A percentile compares a stretch with the other conserved stretches of the same genome.
Conservation (phyloP, 2,113 vertebrate genomes). For the Alethe castanea region DNA sequence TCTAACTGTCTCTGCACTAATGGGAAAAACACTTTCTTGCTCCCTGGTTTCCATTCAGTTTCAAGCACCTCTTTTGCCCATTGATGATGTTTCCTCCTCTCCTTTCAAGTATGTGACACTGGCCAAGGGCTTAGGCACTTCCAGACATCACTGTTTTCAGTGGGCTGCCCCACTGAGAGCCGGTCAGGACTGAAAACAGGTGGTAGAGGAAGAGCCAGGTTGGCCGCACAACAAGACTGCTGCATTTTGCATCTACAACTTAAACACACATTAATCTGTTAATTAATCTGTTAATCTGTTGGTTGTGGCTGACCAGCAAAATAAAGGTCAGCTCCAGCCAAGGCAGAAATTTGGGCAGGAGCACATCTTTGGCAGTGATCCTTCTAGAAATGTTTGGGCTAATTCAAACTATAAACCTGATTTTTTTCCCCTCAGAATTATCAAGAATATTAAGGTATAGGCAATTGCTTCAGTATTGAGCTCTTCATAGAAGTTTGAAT, state of each 20-base stretch:
- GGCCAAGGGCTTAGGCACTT: background rate
- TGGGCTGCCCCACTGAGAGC: background rate
- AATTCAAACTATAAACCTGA: background rate
- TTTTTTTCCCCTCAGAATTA: background rate
- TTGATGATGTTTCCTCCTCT: background rate
- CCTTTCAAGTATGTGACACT: background rate
- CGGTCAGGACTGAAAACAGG: background rate
- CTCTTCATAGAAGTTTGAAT: background rate
- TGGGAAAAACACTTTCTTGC: background rate
- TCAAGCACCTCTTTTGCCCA: background rate
- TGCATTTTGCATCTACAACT: background rate
- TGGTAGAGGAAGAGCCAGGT: rapidly evolving
- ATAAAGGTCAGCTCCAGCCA: background rate
- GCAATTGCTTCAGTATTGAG: background rate
- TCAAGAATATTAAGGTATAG: background rate
- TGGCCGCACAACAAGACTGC: rapidly evolving
- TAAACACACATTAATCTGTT: background rate
- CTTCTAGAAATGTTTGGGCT: background rate
- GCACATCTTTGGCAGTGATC: background rate
- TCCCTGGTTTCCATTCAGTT: background rate
- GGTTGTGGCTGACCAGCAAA: background rate
- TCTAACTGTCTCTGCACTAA: background rate
- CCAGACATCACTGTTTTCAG: rapidly evolving
- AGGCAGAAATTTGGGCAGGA: background rate
- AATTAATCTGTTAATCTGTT: background rate